Base-by-base conservation (phyloP, 2,888 invertebrate species). In the Spilarctia lutea region DNA sequence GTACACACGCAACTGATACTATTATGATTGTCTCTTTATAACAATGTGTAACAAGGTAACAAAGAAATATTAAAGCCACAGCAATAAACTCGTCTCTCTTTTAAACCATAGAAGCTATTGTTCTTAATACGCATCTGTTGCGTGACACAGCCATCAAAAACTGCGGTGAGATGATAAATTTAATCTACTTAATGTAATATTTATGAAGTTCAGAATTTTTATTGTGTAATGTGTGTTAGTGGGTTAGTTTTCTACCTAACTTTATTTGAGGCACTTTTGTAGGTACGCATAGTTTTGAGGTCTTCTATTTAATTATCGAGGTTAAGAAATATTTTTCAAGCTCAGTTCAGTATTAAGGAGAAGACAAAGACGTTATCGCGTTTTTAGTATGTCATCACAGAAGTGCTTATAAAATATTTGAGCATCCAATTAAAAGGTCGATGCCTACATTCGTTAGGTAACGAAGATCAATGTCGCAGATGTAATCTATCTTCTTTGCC, bases 41-140 rank as follows among this genome's bases (percentile, higher is more conserved):
- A 68, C 71, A 52, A 63, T 71, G 60, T 78, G 78, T 80, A 85
- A 82, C 75, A 79, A 79, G 63, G 72, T 68, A 52, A 74, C 45
- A 65, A 42, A 71, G 35, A 66, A 66, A 35, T 52, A 69, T 56
- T 52, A 35, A 69, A 35, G n/a, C n/a, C 56, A 69, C 33, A 18
- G 7, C 16, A 56, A 69, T 69, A 35, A n/a, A 69, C 35, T 56
- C 18, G 63, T 30, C 35, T 30, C n/a, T 30, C 20, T 33, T 45
- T 68, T 48, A 20, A 68, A 68, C 68, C 30, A 68, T 18, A 42
- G 16, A 20, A 67, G 42, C 67, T 20, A 68, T 68, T 68, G 68
- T 68, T 68, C 63, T 63, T 63, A 30, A 30, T 30, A 30, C 7
- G 30, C 30, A 30, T 63, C 30, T 63, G 63, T 63, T 68, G 48